Base-by-base conservation (phyloP, 2,113 vertebrate species). In the Tenebrosternarchus preto region DNA sequence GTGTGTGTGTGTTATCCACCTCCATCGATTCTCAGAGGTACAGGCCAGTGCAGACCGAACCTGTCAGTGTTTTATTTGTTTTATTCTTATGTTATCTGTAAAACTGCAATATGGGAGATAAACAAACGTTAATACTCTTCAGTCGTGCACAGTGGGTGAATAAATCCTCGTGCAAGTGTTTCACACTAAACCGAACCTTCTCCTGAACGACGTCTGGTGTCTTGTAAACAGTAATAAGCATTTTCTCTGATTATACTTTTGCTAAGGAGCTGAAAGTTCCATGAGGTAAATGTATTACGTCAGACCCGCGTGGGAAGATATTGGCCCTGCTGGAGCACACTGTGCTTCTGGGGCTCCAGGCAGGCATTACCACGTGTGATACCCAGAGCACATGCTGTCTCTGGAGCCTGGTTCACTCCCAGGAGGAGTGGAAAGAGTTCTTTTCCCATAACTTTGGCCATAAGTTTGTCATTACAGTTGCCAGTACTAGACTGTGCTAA, bases 401-500 rank as follows among this genome's bases (percentile, higher is more conserved):
- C 55, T 70, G 61, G 43, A 17, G 61, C 27, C 67, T 60, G 46
- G 66, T 31, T 16, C 70, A 43, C 66, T 69, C 66, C 55, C 55
- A 70, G 66, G 25, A 25, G 56, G 55, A 27, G 59, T 70, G 50
- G 53, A 78, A 70, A 70, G 17, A 27, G 76, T 25, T 64, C 6
- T 39, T 43, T 64, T 19, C 70, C 59, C 25, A 33, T 46, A 55
- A 55, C 69, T 19, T 43, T 12, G 31, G 22, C 9, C 76, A 70
- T 59, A 70, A 70, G 60, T 43, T 78, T 60, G 77, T 31, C 55
- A 61, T 77, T 77, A 77, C 46, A 68, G 76, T 22, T 11, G 29
- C 20, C 15, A 16, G n/a, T 17, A 77, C 31, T 31, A 56, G 20
- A 57, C 7, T 20, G 33, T n/a, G 16, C 67, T 55, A 57, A n/a